A percentile compares a stretch with the other conserved stretches of the same genome.
Conservation (phyloP, 92 coral and sea anemone species). For the Umimayanthus chanpuru region DNA sequence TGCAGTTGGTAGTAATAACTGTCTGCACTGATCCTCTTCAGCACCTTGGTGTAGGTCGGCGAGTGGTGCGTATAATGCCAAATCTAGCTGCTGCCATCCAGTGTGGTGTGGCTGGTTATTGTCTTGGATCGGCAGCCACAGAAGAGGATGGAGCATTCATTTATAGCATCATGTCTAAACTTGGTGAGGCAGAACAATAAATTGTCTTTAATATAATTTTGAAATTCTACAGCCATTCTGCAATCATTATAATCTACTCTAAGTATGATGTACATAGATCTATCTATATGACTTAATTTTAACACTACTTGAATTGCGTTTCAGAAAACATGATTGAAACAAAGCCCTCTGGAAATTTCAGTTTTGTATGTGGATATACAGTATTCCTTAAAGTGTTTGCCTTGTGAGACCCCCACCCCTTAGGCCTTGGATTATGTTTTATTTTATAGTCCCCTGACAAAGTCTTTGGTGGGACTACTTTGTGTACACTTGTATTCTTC, state of each 20-base stretch:
- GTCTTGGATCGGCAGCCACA: slow-evolving; percentile 66
- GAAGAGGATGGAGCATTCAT: slow-evolving; percentile 65
- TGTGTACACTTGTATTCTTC: no score
- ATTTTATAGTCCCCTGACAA: no score
- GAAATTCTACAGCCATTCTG: background rate
- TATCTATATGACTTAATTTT: background rate
- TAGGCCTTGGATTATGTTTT: no score
- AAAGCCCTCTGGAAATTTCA: no score
- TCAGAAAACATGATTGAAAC: no score
- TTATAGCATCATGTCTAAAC: slow-evolving; percentile 58
- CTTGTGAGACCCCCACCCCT: no score
- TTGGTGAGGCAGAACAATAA: slow-evolving; percentile 54
- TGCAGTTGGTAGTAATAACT: background rate
- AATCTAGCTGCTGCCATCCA: slow-evolving; percentile 80
- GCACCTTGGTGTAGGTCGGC: background rate
- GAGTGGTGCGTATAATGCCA: slow-evolving; percentile 76
- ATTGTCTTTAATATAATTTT: background rate
- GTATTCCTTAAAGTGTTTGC: no score
- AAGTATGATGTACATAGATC: no score
- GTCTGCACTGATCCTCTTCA: background rate
- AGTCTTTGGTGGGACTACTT: no score
- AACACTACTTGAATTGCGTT: no score
- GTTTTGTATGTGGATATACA: no score
- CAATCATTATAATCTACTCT: background rate
- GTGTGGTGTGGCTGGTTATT: slow-evolving; percentile 72